Conservation (phyloP, 2,888 invertebrate species). For the Leptodirus hochenwartii region DNA sequence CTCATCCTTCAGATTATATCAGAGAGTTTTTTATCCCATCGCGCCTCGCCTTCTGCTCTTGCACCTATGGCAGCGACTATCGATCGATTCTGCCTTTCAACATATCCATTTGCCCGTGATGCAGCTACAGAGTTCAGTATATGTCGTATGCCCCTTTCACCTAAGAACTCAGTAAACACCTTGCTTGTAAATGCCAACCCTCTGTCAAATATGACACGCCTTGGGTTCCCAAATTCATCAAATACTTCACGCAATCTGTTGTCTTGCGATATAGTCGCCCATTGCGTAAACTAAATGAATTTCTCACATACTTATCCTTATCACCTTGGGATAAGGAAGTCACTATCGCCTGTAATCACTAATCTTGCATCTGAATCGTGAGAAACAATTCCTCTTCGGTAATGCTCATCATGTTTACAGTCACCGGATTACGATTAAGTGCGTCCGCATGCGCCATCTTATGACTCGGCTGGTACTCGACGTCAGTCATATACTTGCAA, state of each 20-base stretch:
- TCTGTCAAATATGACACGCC: slow-evolving; percentile 20
- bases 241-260: too few relatives aligned
- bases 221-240: slow-evolving; percentile 16
- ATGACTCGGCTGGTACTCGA: slow-evolving; percentile 13
- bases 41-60: slow-evolving; percentile 14
- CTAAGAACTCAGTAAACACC: slow-evolving; percentile 19
- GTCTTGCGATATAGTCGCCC: too few relatives aligned
- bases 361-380: too few relatives aligned
- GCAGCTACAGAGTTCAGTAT: slow-evolving; percentile 17
- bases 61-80: slow-evolving; percentile 17
- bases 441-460: slow-evolving; percentile 15
- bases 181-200: slow-evolving; percentile 22
- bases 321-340: too few relatives aligned
- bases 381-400: too few relatives aligned
- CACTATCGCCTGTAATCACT: too few relatives aligned
- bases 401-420: slow-evolving; percentile 1
- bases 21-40: slow-evolving; percentile 16
- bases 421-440: slow-evolving; percentile 12
- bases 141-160: slow-evolving; percentile 16
- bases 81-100: slow-evolving; percentile 18
- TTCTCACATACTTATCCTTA: too few relatives aligned
- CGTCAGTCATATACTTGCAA: slow-evolving; percentile 14
- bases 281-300: too few relatives aligned
- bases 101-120: slow-evolving; percentile 21
- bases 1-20: slow-evolving; percentile 17